phyloP scores from a whole-genome alignment of 1,140 invertebrate species.

The Rhynchophorus ferrugineus region DNA sequence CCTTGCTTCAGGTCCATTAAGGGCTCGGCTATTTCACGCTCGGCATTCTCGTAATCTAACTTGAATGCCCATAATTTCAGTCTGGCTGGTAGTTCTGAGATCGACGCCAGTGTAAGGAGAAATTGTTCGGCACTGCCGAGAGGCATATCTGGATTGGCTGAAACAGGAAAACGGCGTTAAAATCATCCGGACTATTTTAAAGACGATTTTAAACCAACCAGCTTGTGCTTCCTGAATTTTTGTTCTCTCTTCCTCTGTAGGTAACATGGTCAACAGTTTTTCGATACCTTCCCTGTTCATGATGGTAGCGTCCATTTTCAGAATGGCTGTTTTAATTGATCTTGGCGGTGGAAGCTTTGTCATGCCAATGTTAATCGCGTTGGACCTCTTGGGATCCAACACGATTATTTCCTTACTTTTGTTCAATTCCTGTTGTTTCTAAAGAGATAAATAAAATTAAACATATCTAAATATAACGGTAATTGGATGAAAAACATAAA shows the following conservation, averaged over 20 bases:
- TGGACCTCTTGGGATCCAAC: constrained; percentile 93
- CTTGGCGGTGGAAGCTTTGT: constrained; percentile 95
- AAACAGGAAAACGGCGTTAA: too few relatives aligned
- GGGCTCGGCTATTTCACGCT: constrained; percentile 97
- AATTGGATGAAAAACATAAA: background rate
- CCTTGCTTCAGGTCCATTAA: constrained; percentile 97
- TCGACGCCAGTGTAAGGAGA: constrained; percentile 88
- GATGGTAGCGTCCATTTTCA: constrained; percentile 98
- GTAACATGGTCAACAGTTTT: constrained; percentile 96
- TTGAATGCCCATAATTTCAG: constrained; percentile 98
- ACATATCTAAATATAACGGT: background rate
- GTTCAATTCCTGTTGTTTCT: constrained; percentile 89
- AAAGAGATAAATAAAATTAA: constrained; percentile 27
- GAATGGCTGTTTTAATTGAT: constrained; percentile 95
- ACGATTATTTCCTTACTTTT: constrained; percentile 95
- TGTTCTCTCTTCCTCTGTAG: constrained; percentile 91
- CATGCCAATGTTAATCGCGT: constrained; percentile 99
- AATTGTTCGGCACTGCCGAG: constrained; percentile 98
- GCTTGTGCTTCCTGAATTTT: constrained; percentile 93
- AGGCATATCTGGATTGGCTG: constrained; percentile 86
- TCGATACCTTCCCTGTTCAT: constrained; percentile 98
- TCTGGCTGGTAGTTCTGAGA: constrained; percentile 89
- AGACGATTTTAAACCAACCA: constrained; percentile 5
- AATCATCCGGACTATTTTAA: background rate
- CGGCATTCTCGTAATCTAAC: constrained; percentile 93